Evolutionary conservation across 2,888 invertebrate species (phyloP).

Genomic region (Apoda limacodes): DNA sequence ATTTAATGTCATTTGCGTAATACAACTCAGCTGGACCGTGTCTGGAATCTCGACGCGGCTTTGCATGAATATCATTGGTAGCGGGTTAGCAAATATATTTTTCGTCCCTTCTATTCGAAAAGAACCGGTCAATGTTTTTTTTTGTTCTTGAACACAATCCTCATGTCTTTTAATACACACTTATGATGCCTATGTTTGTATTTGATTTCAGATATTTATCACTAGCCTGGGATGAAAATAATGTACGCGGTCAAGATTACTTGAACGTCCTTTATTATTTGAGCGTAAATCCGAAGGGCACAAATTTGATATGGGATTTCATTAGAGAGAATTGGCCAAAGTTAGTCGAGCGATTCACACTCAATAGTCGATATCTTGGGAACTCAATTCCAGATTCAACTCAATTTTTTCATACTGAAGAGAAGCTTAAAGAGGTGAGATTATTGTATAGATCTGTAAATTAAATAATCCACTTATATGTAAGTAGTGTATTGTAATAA

Average conservation of each 20-base stretch:
- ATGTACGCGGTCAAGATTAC: conserved; percentile 88
- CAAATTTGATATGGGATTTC: conserved; percentile 85
- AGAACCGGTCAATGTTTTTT: too few relatives aligned
- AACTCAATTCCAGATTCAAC: conserved; percentile 79
- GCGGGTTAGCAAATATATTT: too few relatives aligned
- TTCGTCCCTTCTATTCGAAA: too few relatives aligned
- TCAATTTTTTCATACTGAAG: conserved; percentile 73
- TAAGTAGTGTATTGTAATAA: too few relatives aligned
- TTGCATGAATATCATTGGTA: too few relatives aligned
- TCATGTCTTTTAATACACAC: too few relatives aligned
- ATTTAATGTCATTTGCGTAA: too few relatives aligned
- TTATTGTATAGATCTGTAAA: too few relatives aligned
- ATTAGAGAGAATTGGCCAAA: conserved; percentile 82
- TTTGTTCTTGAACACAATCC: too few relatives aligned
- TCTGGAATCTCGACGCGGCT: too few relatives aligned
- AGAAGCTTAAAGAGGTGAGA: conserved; percentile 79
- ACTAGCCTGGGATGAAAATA: conserved; percentile 78
- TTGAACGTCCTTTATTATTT: conserved; percentile 77
- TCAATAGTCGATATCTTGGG: conserved; percentile 87
- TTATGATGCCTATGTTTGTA: neutral
- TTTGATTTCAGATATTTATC: conserved; percentile 73
- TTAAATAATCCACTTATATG: too few relatives aligned
- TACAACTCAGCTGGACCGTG: too few relatives aligned
- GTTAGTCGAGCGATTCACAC: conserved; percentile 80
- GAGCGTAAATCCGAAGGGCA: conserved; percentile 79